These are phyloP conservation scores for Crotalus viridis DNA, from an alignment of 2,113 vertebrate genomes.

Conservation along the genomic window DNA sequence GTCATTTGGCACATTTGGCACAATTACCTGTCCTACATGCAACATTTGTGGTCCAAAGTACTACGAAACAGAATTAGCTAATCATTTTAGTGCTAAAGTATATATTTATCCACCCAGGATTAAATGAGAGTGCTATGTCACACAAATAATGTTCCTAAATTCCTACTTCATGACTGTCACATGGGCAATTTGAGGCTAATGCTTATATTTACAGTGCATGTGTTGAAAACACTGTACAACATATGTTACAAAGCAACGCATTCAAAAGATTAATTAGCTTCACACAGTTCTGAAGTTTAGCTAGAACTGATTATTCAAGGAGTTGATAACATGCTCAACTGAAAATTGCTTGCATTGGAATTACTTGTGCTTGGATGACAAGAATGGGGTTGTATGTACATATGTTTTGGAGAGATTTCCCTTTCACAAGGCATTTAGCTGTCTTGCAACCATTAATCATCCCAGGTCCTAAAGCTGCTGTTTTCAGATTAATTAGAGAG, in stretches of 20 bases:
- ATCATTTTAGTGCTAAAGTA: neutral
- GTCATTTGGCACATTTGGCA: neutral
- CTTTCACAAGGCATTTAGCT: conserved; percentile 58
- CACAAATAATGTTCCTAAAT: neutral
- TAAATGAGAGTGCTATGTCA: neutral
- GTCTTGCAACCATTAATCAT: conserved; percentile 63
- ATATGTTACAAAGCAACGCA: conserved; percentile 12
- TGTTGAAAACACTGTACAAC: neutral
- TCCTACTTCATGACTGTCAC: neutral
- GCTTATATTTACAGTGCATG: neutral
- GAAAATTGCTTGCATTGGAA: conserved; percentile 48
- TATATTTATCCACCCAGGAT: neutral
- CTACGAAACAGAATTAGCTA: neutral
- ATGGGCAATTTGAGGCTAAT: neutral
- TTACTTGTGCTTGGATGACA: conserved; percentile 51
- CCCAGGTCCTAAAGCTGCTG: conserved; percentile 63
- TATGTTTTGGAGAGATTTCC: conserved; percentile 59
- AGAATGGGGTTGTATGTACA: conserved; percentile 41
- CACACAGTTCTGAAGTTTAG: conserved; percentile 27
- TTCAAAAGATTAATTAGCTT: conserved; percentile 39
- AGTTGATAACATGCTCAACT: conserved; percentile 40
- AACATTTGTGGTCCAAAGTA: neutral
- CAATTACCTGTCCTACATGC: neutral
- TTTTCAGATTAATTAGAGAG: conserved; percentile 64
- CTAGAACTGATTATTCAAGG: conserved; percentile 46